Percentiles rank a stretch among this genome's conserved stretches.
Conservation (phyloP, 2,888 invertebrate species). For the Hemaris fuciformis region DNA sequence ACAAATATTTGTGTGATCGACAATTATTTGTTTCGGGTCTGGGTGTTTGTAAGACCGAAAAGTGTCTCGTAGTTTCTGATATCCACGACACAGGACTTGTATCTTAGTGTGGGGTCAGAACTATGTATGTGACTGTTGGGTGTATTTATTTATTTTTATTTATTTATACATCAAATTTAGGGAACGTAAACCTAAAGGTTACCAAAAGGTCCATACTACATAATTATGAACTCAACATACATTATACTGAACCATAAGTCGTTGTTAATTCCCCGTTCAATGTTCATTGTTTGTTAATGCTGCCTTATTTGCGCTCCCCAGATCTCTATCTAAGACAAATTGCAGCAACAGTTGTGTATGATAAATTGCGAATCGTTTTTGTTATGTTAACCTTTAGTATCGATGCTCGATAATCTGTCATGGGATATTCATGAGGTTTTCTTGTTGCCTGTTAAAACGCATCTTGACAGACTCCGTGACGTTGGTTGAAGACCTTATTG, state of each 20-base stretch:
- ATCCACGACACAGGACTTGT: too few species aligned
- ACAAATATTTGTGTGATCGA: too few species aligned
- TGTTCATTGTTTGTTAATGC: neutral
- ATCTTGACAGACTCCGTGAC: too few species aligned
- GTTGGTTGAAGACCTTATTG: too few species aligned
- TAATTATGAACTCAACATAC: slow-evolving; percentile 8
- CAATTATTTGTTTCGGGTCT: too few species aligned
- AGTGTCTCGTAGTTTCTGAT: too few species aligned
- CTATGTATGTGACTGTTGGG: too few species aligned
- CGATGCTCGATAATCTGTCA: neutral
- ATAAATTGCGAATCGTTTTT: neutral
- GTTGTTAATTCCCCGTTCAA: neutral
- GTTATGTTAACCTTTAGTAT: neutral
- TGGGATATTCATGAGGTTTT: neutral
- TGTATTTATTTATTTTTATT: too few species aligned
- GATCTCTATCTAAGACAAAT: slow-evolving; percentile 6
- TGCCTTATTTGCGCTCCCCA: neutral
- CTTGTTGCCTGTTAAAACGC: neutral
- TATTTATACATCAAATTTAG: neutral
- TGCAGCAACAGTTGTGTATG: neutral
- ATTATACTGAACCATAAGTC: neutral
- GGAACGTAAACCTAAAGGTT: slow-evolving; percentile 14
- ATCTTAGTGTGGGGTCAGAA: too few species aligned
- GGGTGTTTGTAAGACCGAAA: too few species aligned
- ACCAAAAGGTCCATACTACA: slow-evolving; percentile 10